Percentiles rank a stretch among this genome's conserved stretches.
phyloP scores from a whole-genome alignment of 2,888 invertebrate species.

The Hydrotaea cyrtoneurina region DNA sequence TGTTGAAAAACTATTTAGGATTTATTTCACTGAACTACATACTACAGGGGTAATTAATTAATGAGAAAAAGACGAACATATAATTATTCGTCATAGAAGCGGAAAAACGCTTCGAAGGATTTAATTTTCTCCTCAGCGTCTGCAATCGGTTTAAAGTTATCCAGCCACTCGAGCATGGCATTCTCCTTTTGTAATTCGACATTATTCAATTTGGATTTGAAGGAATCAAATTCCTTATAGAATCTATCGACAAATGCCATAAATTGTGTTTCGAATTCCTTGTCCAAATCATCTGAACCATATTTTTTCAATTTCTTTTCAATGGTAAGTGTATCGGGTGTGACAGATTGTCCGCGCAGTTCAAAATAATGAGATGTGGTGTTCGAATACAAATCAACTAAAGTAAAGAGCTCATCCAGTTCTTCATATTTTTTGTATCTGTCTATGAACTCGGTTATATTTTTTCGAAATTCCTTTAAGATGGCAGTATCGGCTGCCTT shows the following conservation, averaged over 20 bases:
- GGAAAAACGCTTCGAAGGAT: constrained; percentile 49
- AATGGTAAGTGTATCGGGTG: constrained; percentile 36
- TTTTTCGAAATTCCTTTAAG: constrained; percentile 42
- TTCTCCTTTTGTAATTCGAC: constrained; percentile 21
- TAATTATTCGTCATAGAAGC: constrained; percentile 19
- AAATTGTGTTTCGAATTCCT: constrained; percentile 52
- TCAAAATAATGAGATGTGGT: constrained; percentile 59
- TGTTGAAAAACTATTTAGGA: background rate
- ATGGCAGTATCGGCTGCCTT: background rate
- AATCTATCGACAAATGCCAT: constrained; percentile 53
- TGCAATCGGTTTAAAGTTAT: constrained; percentile 43
- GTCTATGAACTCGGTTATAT: constrained; percentile 57
- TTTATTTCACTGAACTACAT: background rate
- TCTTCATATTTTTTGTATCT: constrained; percentile 31
- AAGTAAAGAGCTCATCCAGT: constrained; percentile 51
- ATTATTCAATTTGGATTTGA: constrained; percentile 21
- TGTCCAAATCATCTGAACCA: constrained; percentile 59
- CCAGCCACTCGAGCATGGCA: constrained; percentile 61
- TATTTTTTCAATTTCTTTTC: constrained; percentile 52
- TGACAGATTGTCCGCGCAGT: background rate
- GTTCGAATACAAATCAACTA: constrained; percentile 59
- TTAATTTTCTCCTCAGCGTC: constrained; percentile 51
- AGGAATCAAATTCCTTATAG: constrained; percentile 30
- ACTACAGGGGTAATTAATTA: background rate
- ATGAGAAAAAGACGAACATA: too few relatives aligned